Base-by-base conservation (phyloP, 2,888 invertebrate species). In the Polymixis lichenea region DNA sequence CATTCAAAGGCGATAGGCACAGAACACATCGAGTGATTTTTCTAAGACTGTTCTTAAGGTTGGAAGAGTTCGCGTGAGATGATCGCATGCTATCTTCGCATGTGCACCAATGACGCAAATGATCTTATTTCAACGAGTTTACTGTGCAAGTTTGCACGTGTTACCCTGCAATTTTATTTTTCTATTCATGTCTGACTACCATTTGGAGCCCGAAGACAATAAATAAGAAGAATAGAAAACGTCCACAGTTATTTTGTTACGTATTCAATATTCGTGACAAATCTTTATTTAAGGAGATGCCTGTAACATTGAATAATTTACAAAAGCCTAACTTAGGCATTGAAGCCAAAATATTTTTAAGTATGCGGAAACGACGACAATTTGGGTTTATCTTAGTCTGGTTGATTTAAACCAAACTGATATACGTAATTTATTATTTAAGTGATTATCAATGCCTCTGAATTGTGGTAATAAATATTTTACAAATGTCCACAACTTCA, bases 81-180 rank as follows among this genome's bases (percentile, higher is more conserved):
- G 75, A 72, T 85, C 74, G 80, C 82, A 83, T 82, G 78, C 51
- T 61, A 68, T 79, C 77, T 58, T 83, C 75, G 87, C 88, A 89
- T 88, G 86, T 90, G 91, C 88, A 83, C 32, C 83, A 79, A 80
- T 88, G 89, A 89, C 87, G 89, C 82, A 89, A 88, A 89, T 83
- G 70, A 74, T 83, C 70, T 82, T 83, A 78, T 81, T 88, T 76
- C 49, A 85, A 86, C 28, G 73, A 78, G 71, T 79, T 71, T 72
- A 71, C 71, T 72, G 60, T 76, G 72, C 56, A 64, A 51, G 62
- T 25, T 62, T 77, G 56, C 86, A 88, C 73, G 77, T 87, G 83
- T 77, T 80, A 61, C 60, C n/a, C 58, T 70, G 65, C 56, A 38
- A 74, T 81, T 81, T 80, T 83, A 76, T 78, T 75, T 80, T 75